Evolutionary conservation across 2,888 invertebrate genomes (phyloP).

Genomic region (Microplitis manilae): DNA sequence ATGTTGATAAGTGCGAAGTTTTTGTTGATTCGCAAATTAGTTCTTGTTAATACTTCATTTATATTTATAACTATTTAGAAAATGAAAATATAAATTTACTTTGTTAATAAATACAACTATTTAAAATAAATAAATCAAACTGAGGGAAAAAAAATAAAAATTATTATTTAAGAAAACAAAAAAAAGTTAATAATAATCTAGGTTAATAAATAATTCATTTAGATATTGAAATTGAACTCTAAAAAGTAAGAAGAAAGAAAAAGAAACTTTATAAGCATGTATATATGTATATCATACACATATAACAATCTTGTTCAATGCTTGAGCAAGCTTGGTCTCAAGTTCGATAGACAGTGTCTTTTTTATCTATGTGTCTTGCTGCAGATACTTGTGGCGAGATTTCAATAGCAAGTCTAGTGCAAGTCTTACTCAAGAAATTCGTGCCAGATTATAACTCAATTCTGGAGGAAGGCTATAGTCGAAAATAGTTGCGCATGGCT

Average conservation of each 20-base stretch:
- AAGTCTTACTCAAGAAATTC: no score
- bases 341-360: no score
- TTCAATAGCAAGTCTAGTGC: no score
- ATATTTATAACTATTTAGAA: neutral
- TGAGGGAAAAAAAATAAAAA: neutral
- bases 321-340: no score
- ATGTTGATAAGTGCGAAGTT: constrained; percentile 23
- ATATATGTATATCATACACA: neutral
- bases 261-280: neutral
- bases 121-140: neutral
- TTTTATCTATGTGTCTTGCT: no score
- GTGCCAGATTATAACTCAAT: no score
- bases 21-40: constrained; percentile 9
- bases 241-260: neutral
- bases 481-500: no score
- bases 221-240: neutral
- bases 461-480: no score
- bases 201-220: neutral
- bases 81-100: neutral
- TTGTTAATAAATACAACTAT: neutral
- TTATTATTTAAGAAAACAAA: neutral
- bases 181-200: neutral
- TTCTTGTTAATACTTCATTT: neutral
- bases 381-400: no score
- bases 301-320: neutral